These are phyloP conservation scores for Loris lydekkerianus DNA, from an alignment of 2,797 vertebrate species.

Conservation along the genomic window DNA sequence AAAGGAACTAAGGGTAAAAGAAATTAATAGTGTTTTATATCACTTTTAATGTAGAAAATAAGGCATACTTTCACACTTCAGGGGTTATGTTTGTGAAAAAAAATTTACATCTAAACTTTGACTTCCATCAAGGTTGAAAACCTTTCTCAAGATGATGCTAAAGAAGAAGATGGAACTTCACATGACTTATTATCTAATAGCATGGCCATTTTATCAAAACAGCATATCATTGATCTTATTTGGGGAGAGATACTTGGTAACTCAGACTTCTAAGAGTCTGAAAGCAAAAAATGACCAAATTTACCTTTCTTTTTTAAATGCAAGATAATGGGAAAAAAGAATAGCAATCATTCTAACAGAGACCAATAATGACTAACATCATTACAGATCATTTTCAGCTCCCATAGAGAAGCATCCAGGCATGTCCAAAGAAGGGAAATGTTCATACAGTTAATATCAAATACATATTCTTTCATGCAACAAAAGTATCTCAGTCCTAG, in stretches of 20 bases:
- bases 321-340: not conserved
- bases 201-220: not conserved
- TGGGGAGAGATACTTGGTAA: not conserved
- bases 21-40: not conserved
- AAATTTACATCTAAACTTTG: not conserved
- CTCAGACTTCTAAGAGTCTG: not conserved
- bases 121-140: not conserved
- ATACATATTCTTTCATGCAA: conserved; percentile 4
- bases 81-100: not conserved
- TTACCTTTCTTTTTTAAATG: conserved; percentile 1
- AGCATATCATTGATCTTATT: not conserved
- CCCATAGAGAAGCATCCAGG: not conserved
- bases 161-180: not conserved
- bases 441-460: not conserved
- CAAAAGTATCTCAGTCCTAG: not conserved
- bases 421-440: not conserved
- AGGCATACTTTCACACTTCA: not conserved
- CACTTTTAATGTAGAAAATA: conserved; percentile 27
- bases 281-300: conserved; percentile 43
- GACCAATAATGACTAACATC: not conserved
- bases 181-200: not conserved
- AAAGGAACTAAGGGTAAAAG: not conserved
- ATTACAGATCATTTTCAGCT: not conserved
- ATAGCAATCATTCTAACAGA: not conserved
- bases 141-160: not conserved